Conservation (phyloP, 2,797 vertebrate genomes). For the Uromys caudimaculatus region DNA sequence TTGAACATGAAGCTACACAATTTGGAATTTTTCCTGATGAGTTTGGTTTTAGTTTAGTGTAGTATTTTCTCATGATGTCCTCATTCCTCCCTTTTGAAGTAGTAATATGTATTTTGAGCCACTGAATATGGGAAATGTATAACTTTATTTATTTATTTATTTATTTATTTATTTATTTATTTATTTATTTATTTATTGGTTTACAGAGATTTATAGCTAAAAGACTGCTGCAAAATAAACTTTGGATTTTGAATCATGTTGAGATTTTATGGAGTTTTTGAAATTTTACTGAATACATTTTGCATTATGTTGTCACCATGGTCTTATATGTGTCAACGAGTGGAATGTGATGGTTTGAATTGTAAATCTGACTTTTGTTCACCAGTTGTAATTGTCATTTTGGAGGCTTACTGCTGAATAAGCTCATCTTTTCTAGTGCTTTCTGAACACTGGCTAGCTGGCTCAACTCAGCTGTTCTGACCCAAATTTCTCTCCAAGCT, state of each 20-base stretch:
- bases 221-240: not conserved
- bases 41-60: not conserved
- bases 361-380: not conserved
- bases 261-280: not conserved
- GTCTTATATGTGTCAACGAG: not conserved
- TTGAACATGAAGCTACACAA: not conserved
- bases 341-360: not conserved
- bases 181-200: not conserved
- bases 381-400: not conserved
- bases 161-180: too few relatives aligned
- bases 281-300: not conserved
- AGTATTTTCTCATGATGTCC: not conserved
- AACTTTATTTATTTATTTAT: not conserved
- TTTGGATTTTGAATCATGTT: not conserved
- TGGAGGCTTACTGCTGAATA: not conserved
- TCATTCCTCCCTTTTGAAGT: not conserved
- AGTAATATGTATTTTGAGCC: not conserved
- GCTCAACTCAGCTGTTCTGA: not conserved
- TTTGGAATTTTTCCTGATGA: too few relatives aligned
- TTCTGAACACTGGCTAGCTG: not conserved
- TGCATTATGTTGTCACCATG: not conserved
- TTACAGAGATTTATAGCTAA: not conserved
- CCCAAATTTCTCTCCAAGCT: not conserved
- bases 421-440: not conserved
- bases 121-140: not conserved